These are phyloP conservation scores for Drosophila melanica DNA, from an alignment of 1,140 invertebrate genomes.

Conservation along the genomic window DNA sequence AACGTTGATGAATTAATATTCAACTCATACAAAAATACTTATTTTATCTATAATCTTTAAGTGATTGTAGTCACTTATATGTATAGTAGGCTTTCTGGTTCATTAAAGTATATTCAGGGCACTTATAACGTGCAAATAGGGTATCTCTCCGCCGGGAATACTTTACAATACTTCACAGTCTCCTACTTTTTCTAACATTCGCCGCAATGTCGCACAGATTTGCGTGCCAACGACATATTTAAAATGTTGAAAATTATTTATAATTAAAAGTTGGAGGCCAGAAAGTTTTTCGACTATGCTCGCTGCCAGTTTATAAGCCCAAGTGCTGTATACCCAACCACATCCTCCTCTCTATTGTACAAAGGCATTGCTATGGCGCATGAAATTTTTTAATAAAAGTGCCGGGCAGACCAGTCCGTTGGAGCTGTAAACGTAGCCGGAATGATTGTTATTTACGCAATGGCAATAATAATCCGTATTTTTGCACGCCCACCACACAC, in stretches of 20 bases:
- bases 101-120: no score
- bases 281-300: conserved; percentile 64
- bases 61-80: no score
- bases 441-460: conserved; percentile 83
- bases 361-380: conserved; percentile 22
- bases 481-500: conserved; percentile 46
- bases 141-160: background rate
- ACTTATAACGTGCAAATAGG: background rate
- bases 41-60: no score
- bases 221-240: conserved; percentile 81
- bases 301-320: conserved; percentile 35
- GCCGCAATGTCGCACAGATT: conserved; percentile 70
- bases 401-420: conserved; percentile 28
- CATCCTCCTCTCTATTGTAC: background rate
- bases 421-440: conserved; percentile 45
- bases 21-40: background rate
- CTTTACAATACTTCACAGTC: conserved; percentile 8
- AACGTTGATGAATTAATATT: no score
- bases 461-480: conserved; percentile 79
- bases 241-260: conserved; percentile 82
- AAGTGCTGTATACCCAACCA: background rate
- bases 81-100: no score
- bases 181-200: conserved; percentile 55
- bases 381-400: conserved; percentile 76
- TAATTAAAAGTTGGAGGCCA: conserved; percentile 81